A percentile compares a stretch with the other conserved stretches of the same genome.
Evolutionary conservation across 2,113 vertebrate genomes (phyloP).

Genomic region (Halichoerus grypus): DNA sequence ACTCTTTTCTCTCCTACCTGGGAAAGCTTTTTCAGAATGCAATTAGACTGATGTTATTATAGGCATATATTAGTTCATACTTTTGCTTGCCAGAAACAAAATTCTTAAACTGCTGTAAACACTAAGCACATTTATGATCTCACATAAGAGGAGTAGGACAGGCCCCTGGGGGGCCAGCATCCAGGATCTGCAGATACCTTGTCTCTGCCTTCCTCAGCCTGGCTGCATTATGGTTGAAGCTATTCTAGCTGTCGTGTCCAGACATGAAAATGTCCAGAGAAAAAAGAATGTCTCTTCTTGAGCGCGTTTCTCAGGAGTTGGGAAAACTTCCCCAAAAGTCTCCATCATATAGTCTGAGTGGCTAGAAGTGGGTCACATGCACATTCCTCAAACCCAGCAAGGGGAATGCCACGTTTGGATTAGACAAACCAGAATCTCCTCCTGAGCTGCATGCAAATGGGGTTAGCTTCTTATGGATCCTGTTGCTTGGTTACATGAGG

Average conservation of each 20-base stretch:
- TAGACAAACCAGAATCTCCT: background rate
- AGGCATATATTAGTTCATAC: background rate
- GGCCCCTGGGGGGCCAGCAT: background rate
- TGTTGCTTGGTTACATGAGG: background rate
- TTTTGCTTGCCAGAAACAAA: background rate
- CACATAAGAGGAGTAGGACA: background rate
- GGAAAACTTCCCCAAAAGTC: background rate
- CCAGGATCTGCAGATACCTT: background rate
- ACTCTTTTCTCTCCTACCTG: background rate
- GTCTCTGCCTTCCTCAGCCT: background rate
- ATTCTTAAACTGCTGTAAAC: background rate
- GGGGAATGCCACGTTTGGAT: background rate
- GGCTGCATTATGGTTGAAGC: background rate
- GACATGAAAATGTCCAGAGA: background rate
- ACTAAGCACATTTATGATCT: background rate
- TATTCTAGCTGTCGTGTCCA: background rate
- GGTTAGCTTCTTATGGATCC: background rate
- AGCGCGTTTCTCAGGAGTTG: slow-evolving; percentile 9
- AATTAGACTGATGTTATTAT: background rate
- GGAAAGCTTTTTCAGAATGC: background rate
- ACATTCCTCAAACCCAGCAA: background rate
- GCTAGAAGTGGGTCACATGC: background rate
- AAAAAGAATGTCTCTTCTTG: background rate
- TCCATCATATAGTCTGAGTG: background rate
- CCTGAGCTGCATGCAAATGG: background rate